Base-by-base conservation (phyloP, 2,113 vertebrate genomes). In the Apus apus region DNA sequence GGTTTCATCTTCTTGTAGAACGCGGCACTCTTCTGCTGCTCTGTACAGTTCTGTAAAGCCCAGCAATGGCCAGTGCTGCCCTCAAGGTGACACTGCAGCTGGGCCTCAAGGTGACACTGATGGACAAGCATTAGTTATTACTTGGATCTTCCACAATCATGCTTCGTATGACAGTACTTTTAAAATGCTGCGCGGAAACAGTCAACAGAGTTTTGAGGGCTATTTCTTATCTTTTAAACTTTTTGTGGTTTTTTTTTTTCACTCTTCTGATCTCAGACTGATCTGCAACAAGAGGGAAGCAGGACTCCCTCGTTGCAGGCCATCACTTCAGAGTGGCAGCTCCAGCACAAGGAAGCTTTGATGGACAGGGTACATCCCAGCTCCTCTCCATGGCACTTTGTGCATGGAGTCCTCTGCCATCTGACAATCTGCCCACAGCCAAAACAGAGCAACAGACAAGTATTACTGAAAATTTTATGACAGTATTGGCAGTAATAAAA, bases 401-500 rank as follows among this genome's bases (percentile, higher is more conserved):
- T 11, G 8, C 3, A 40, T 1, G 5, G 26, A 67, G 38, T 56
- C 36, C 43, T 57, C 61, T 34, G 50, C 67, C 0, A 0, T 6
- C 43, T 27, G 32, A n/a, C 61, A 19, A 84, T 29, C 48, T n/a
- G 27, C 26, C 4, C 22, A 15, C 9, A 27, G 30, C 9, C 29
- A 50, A n/a, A 65, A 36, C 11, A 46, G 3, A 20, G 57, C 45
- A 64, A 40, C 23, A 36, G 19, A 9, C 21, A 7, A 38, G 5
- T 15, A 36, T 17, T 26, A 40, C 25, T 15, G 29, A 45, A 14
- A 10, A 34, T 5, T 15, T 15, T 32, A 29, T 58, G 20, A 4
- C n/a, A 48, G 32, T 18, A 32, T 2, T 25, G 38, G 29, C n/a
- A 36, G 11, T 16, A 48, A 53, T 9, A 34, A 58, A 29, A 22